phyloP scores from a whole-genome alignment of 2,113 vertebrate species.

The Herpetotheres cachinnans region DNA sequence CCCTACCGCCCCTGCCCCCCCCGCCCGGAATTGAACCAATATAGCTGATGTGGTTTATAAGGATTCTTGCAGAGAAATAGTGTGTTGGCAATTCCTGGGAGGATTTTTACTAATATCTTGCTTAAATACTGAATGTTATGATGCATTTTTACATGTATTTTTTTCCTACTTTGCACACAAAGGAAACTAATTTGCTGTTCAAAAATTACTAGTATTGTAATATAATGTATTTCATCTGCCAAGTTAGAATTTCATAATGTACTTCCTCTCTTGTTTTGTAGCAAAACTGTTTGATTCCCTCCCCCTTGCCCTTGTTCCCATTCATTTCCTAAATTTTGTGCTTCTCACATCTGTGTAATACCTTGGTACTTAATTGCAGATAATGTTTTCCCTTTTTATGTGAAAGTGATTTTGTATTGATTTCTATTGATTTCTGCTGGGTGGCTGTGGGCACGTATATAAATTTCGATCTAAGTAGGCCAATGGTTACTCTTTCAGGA shows the following conservation, averaged over 20 bases:
- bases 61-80: not conserved
- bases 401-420: not conserved
- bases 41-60: not conserved
- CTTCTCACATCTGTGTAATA: not conserved
- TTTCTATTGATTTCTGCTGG: slow-evolving; percentile 1
- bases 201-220: not conserved
- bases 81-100: not conserved
- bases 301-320: not conserved
- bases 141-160: not conserved
- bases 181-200: not conserved
- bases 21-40: not conserved
- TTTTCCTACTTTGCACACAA: not conserved
- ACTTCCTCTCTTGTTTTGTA: not conserved
- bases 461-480: not conserved
- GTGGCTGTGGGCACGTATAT: not conserved
- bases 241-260: not conserved
- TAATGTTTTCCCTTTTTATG: not conserved
- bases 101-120: not conserved
- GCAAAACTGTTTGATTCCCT: not conserved
- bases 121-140: not conserved
- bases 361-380: not conserved
- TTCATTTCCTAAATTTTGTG: not conserved
- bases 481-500: slow-evolving; percentile 75
- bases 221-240: not conserved
- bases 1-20: too few species aligned